Conservation (phyloP, 2,113 vertebrate genomes). For the Fregetta grallaria region DNA sequence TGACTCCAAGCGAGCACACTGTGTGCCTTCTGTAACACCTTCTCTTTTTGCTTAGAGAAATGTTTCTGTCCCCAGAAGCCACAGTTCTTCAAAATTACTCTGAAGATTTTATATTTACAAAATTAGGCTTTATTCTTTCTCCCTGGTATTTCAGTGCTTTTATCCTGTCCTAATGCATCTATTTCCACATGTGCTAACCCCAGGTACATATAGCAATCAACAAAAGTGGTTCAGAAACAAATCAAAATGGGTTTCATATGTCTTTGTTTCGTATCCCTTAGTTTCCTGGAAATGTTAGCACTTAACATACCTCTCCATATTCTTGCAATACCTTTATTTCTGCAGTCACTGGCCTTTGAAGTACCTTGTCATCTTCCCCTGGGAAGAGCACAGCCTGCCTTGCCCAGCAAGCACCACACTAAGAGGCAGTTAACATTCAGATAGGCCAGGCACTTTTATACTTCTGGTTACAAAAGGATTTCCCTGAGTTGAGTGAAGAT, state of each 20-base stretch:
- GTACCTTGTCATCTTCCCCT: background rate
- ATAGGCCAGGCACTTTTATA: background rate
- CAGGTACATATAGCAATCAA: background rate
- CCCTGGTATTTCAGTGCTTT: background rate
- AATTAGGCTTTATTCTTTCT: background rate
- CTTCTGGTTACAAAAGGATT: background rate
- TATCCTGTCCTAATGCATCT: background rate
- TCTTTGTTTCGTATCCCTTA: background rate
- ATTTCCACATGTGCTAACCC: background rate
- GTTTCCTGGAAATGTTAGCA: background rate
- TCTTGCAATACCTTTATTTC: background rate
- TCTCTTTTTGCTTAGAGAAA: background rate
- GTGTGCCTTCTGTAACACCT: background rate
- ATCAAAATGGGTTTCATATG: background rate
- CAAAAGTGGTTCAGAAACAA: background rate
- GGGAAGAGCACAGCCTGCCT: background rate
- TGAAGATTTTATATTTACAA: background rate
- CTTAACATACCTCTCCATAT: background rate
- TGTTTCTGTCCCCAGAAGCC: background rate
- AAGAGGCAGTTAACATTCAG: background rate
- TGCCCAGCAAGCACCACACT: background rate
- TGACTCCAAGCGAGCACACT: background rate
- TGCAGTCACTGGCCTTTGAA: background rate
- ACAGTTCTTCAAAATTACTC: background rate
- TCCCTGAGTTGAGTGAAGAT: background rate